Conservation (phyloP, 2,888 invertebrate species). For the Stenoptilia bipunctidactyla region DNA sequence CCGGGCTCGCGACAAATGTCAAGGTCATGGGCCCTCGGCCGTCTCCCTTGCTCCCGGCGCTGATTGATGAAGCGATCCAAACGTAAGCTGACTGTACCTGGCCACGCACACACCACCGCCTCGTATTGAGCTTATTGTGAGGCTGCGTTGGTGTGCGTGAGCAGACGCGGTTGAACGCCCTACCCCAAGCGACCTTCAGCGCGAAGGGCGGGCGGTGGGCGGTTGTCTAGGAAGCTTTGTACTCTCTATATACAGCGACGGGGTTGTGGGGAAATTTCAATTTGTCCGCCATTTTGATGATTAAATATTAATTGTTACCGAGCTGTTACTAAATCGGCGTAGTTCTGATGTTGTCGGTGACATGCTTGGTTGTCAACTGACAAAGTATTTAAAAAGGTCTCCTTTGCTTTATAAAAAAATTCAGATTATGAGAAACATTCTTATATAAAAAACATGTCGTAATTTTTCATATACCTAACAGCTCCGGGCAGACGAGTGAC, state of each 20-base stretch:
- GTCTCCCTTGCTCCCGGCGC: neutral
- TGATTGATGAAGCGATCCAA: neutral
- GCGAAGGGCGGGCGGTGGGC: conserved; percentile 28
- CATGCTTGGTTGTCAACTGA: too few relatives aligned
- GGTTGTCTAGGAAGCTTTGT: conserved; percentile 46
- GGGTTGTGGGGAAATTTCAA: conserved; percentile 13
- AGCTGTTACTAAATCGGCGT: too few relatives aligned
- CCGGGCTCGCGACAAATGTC: too few relatives aligned
- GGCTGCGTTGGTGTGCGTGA: conserved; percentile 17
- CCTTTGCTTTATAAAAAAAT: too few relatives aligned
- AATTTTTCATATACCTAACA: too few relatives aligned
- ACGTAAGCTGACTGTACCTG: neutral
- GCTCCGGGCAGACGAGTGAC: too few relatives aligned
- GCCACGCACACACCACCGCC: conserved; percentile 5
- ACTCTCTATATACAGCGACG: neutral
- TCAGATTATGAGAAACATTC: too few relatives aligned
- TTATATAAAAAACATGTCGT: too few relatives aligned
- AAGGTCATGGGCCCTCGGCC: too few relatives aligned
- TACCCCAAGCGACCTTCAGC: conserved; percentile 58
- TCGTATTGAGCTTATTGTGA: neutral
- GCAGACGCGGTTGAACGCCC: conserved; percentile 41
- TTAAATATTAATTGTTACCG: conserved; percentile 2
- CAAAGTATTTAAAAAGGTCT: too few relatives aligned
- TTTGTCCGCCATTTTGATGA: conserved; percentile 6
- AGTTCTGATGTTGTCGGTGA: too few relatives aligned